Evolutionary conservation across 1,140 invertebrate genomes (phyloP).

Genomic region (Antheraea pernyi): DNA sequence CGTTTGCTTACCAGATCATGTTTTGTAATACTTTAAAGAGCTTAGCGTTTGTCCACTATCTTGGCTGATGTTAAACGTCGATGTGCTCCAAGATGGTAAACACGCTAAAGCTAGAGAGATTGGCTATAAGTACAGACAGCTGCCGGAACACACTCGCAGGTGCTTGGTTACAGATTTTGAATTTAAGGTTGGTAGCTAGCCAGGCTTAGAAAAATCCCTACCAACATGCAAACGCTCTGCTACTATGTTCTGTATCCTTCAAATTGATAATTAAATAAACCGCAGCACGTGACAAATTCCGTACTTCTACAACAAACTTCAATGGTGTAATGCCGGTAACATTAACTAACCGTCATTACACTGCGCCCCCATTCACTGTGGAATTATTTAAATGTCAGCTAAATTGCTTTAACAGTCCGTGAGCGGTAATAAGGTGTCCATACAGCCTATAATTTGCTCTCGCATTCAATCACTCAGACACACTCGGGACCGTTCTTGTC

Average conservation of each 20-base stretch:
- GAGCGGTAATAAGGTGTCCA: conserved; percentile 74
- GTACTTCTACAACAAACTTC: not conserved
- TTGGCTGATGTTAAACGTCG: no score
- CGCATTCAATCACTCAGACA: conserved; percentile 67
- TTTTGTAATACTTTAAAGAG: no score
- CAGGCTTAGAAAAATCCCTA: no score
- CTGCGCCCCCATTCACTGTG: conserved; percentile 50
- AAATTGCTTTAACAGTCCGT: conserved; percentile 74
- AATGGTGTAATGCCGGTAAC: conserved; percentile 1
- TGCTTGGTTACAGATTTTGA: no score
- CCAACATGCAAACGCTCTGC: no score
- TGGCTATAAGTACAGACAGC: no score
- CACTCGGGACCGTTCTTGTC: conserved; percentile 41
- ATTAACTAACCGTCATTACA: conserved; percentile 39
- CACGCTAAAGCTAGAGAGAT: no score
- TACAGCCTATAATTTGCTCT: conserved; percentile 68
- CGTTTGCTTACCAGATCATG: no score
- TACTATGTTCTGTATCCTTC: not conserved
- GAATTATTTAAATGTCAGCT: conserved; percentile 77
- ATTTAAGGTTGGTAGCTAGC: no score
- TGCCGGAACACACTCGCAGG: no score
- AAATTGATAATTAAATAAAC: not conserved
- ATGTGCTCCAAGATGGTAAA: no score
- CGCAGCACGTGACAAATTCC: not conserved
- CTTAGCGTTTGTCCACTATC: no score